A percentile compares a stretch with the other conserved stretches of the same genome.
These are phyloP conservation scores for Scolanthus callimorphus DNA, from an alignment of 92 coral and sea anemone genomes.

Conservation along the genomic window DNA sequence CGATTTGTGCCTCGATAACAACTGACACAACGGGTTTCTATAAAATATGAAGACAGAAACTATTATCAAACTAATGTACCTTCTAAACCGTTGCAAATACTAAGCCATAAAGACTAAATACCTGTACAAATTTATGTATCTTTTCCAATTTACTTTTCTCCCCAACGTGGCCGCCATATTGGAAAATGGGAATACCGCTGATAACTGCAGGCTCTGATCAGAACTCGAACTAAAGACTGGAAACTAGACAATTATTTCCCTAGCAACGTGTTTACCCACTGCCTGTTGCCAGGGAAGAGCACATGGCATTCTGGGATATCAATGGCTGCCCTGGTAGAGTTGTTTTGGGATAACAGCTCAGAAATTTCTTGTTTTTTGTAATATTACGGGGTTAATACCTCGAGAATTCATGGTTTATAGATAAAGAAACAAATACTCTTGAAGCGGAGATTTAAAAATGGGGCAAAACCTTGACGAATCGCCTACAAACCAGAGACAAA, in stretches of 20 bases:
- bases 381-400: neutral
- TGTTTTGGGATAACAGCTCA: neutral
- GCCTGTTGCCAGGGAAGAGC: conserved; percentile 27
- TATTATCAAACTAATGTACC: neutral
- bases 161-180: conserved; percentile 84
- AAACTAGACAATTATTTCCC: too few relatives aligned
- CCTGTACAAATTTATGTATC: conserved; percentile 30
- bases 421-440: neutral
- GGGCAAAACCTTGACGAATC: conserved; percentile 47
- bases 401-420: neutral
- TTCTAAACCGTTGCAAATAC: neutral
- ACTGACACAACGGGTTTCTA: neutral
- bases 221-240: too few relatives aligned
- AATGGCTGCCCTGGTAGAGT: conserved; percentile 13
- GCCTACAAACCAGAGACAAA: conserved; percentile 30
- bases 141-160: conserved; percentile 33
- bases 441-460: conserved; percentile 11
- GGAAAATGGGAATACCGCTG: conserved; percentile 45
- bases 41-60: neutral
- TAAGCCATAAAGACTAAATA: too few relatives aligned
- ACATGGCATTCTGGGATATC: conserved; percentile 15
- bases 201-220: conserved; percentile 5
- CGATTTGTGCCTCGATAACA: neutral
- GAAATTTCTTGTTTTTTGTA: neutral
- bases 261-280: neutral